Evolutionary conservation across 2,888 invertebrate species (phyloP).

Genomic region (Eilema sororculum): DNA sequence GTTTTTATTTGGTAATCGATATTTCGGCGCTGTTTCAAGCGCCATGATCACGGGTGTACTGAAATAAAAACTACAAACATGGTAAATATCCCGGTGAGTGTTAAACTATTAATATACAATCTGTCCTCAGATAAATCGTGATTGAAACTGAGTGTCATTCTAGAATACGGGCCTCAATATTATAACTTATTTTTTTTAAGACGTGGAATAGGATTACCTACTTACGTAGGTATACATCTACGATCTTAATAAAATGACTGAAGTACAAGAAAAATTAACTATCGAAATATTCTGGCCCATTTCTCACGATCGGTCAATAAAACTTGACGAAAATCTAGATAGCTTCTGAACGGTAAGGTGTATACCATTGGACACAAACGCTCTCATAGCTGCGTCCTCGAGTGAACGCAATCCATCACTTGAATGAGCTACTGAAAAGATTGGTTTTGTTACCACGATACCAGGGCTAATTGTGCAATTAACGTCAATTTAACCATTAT

Average conservation of each 20-base stretch:
- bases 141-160: no score
- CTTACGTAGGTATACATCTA: no score
- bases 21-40: no score
- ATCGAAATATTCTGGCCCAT: constrained; percentile 10
- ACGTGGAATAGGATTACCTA: no score
- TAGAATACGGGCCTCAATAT: no score
- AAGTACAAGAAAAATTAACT: background rate
- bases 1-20: no score
- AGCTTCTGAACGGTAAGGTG: constrained; percentile 30
- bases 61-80: no score
- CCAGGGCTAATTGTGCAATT: constrained; percentile 29
- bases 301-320: constrained; percentile 35
- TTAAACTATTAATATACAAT: no score
- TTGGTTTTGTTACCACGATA: constrained; percentile 7
- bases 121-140: no score
- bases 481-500: background rate
- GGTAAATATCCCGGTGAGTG: no score
- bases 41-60: no score
- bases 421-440: constrained; percentile 13
- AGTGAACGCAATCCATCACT: constrained; percentile 25
- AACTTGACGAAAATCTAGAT: constrained; percentile 26
- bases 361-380: constrained; percentile 28
- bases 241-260: background rate
- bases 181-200: no score
- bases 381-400: constrained; percentile 32